Evolutionary conservation across 2,113 vertebrate species (phyloP).

Genomic region (Anolis sagrei): DNA sequence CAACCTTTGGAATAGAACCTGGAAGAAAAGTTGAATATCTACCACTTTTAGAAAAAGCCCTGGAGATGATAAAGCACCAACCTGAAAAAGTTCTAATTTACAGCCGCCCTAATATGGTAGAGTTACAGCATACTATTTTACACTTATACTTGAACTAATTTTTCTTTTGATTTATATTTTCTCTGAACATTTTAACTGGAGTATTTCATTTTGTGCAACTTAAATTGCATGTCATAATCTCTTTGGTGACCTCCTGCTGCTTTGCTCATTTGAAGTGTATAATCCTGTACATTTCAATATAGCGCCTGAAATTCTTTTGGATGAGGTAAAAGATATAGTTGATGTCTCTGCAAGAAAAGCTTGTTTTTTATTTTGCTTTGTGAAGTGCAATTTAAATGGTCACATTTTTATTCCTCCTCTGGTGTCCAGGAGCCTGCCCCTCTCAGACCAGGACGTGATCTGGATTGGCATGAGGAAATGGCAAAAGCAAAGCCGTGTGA

Average conservation of each 20-base stretch:
- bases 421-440: constrained; percentile 79
- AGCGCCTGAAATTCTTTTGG: background rate
- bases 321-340: constrained; percentile 18
- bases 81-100: constrained; percentile 91
- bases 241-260: background rate
- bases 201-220: background rate
- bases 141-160: background rate
- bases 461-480: constrained; percentile 96
- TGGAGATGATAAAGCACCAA: constrained; percentile 82
- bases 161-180: constrained; percentile 31
- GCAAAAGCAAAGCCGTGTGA: constrained; percentile 80
- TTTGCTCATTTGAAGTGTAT: background rate
- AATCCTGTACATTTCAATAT: background rate
- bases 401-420: constrained; percentile 16
- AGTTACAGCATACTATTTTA: constrained; percentile 39
- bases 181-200: background rate
- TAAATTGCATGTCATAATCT: constrained; percentile 2
- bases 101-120: constrained; percentile 89
- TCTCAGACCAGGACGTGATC: constrained; percentile 75
- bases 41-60: constrained; percentile 88
- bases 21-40: constrained; percentile 90
- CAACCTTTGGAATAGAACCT: constrained; percentile 94
- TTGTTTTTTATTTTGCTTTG: constrained; percentile 16
- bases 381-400: background rate
- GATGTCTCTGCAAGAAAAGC: constrained; percentile 5